A percentile compares a stretch with the other conserved stretches of the same genome.
Conservation (phyloP, 1,140 invertebrate species). For the Drosophila leontia region DNA sequence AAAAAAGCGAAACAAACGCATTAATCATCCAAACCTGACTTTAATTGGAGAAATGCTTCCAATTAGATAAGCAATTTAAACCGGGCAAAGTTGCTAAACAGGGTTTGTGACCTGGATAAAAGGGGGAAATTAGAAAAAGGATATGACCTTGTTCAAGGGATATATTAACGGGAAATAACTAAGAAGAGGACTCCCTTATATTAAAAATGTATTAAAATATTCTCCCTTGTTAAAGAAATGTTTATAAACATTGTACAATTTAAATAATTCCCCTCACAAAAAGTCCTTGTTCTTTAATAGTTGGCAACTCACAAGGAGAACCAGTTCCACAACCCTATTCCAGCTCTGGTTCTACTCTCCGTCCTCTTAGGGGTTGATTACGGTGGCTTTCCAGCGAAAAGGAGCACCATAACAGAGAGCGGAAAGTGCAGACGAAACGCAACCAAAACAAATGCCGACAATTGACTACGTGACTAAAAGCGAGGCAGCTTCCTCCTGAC, state of each 20-base stretch:
- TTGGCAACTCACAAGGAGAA: constrained; percentile 46
- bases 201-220: neutral
- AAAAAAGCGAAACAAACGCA: constrained; percentile 15
- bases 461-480: constrained; percentile 71
- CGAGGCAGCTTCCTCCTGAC: constrained; percentile 35
- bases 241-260: neutral
- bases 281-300: constrained; percentile 1
- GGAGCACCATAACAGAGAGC: constrained; percentile 54
- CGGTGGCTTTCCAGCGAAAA: constrained; percentile 38
- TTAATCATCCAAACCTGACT: constrained; percentile 36
- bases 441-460: constrained; percentile 71
- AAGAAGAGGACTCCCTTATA: neutral
- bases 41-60: constrained; percentile 40
- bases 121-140: neutral
- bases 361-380: constrained; percentile 43
- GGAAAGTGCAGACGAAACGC: constrained; percentile 23
- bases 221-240: neutral
- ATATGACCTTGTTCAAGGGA: neutral
- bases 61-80: constrained; percentile 16
- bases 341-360: constrained; percentile 25
- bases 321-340: constrained; percentile 34
- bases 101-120: constrained; percentile 9
- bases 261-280: neutral
- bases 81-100: neutral
- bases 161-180: neutral